These are phyloP conservation scores for Dromius quadrimaculatus DNA, from an alignment of 2,888 invertebrate species.

Conservation along the genomic window DNA sequence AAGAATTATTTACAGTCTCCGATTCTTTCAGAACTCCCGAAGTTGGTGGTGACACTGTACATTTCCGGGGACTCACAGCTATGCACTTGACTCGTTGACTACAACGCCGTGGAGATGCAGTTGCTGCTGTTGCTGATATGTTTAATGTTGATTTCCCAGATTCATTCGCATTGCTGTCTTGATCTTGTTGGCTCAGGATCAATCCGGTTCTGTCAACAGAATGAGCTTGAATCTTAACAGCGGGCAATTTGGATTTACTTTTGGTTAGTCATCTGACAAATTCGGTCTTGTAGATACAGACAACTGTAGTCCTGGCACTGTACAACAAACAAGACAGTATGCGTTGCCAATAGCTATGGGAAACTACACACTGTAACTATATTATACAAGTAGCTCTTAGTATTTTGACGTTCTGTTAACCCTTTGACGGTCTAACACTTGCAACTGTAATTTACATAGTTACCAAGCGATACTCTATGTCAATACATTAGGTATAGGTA, in stretches of 20 bases:
- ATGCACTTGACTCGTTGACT: conserved; percentile 59
- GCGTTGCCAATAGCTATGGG: conserved; percentile 22
- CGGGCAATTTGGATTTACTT: conserved; percentile 58
- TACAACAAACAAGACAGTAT: conserved; percentile 53
- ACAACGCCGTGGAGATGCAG: conserved; percentile 57
- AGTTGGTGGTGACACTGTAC: conserved; percentile 36
- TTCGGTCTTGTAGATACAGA: conserved; percentile 59
- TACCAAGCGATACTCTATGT: conserved; percentile 16
- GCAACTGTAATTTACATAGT: conserved; percentile 22
- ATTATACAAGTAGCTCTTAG: not conserved
- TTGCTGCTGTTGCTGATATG: conserved; percentile 16
- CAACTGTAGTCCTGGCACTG: conserved; percentile 57
- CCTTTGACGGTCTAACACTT: conserved; percentile 43
- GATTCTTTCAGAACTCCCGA: conserved; percentile 36
- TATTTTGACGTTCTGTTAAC: conserved; percentile 42
- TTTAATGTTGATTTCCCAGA: conserved; percentile 12
- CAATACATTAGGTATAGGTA: conserved; percentile 26
- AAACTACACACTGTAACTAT: conserved; percentile 27
- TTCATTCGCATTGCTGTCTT: conserved; percentile 56
- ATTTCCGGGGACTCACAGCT: conserved; percentile 52
- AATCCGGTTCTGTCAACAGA: conserved; percentile 63
- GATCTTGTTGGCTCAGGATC: conserved; percentile 57
- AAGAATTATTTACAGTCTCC: conserved; percentile 30
- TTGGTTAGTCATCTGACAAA: conserved; percentile 57
- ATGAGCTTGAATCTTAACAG: conserved; percentile 56